phyloP scores from a whole-genome alignment of 2,797 vertebrate species.

The Sebastes matsubarae region DNA sequence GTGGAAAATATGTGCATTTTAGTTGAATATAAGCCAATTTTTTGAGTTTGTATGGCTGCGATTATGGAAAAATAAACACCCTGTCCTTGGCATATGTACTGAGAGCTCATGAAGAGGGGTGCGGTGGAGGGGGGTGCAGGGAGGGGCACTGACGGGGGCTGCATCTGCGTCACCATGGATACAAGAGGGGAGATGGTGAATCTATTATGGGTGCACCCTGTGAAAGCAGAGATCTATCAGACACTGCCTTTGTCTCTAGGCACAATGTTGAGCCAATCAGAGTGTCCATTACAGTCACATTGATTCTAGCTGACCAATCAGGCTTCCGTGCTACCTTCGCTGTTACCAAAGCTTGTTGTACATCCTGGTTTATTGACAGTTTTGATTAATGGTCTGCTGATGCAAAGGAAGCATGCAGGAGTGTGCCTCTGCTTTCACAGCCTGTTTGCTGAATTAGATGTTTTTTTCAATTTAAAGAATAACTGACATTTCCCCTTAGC shows the following conservation, averaged over 20 bases:
- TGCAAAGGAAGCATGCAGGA: neutral
- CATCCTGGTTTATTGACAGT: conserved; percentile 20
- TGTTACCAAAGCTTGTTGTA: conserved; percentile 20
- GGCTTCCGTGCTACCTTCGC: conserved; percentile 10
- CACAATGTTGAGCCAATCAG: conserved; percentile 65
- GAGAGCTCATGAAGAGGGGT: conserved; percentile 35
- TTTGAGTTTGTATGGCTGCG: neutral
- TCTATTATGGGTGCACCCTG: conserved; percentile 55
- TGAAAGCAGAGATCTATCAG: conserved; percentile 44
- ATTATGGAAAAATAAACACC: neutral
- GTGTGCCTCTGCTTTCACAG: neutral
- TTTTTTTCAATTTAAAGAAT: neutral
- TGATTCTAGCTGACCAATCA: conserved; percentile 59
- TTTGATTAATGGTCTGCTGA: conserved; percentile 26
- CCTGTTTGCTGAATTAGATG: neutral
- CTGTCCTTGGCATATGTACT: conserved; percentile 33
- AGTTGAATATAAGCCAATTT: neutral
- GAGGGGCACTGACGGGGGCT: conserved; percentile 36
- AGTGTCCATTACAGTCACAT: conserved; percentile 42
- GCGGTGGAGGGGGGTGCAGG: conserved; percentile 20
- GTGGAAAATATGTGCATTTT: neutral
- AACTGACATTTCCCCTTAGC: neutral
- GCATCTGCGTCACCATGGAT: conserved; percentile 72
- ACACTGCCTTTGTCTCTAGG: conserved; percentile 68
- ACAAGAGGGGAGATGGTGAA: conserved; percentile 60